Evolutionary conservation across 1,140 invertebrate genomes (phyloP), one percentile per base, ranked within the genome.

Genomic region (Drosophila burlai): DNA sequence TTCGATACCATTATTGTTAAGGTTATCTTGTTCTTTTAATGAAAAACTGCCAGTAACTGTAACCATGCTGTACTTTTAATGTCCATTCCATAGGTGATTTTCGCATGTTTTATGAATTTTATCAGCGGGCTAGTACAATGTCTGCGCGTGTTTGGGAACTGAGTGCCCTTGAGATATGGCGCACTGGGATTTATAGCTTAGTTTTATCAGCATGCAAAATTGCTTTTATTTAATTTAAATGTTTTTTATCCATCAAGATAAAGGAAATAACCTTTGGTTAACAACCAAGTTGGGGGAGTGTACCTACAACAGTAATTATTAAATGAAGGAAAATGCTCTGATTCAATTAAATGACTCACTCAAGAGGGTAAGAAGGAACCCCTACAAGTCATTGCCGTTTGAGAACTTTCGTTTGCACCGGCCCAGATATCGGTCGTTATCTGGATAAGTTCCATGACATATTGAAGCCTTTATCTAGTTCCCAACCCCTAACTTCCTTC

Each of bases 401-500:
- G 13, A 24, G 40, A 31, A 45, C 63, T 54, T n/a, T 38, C 24
- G 18, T 21, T n/a, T 55, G 63, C 40, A 42, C 24, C 66, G 31
- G 21, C 24, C 31, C 11, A 38, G 18, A 24, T 67, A 38, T 26
- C 16, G 26, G 3, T 36, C 21, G 29, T 38, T 69, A 69, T 57
- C 67, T 40, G 7, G 21, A 11, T 26, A 36, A 36, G 16, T 8
- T 38, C 15, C 36, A 10, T 34, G 24, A 46, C 65, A 71, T 57
- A 38, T 71, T 40, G 15, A 71, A 57, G 18, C 11, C 49, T 55
- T 71, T 69, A 71, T 69, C 67, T 57, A 24, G 49, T 31, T 40
- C n/a, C 29, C 67, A 71, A 40, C n/a, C 16, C 40, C 31, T 8
- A 57, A 42, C 24, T 61, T 29, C 42, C 42, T 55, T 52, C 50